These are phyloP conservation scores for Melieria omissa DNA, from an alignment of 2,888 invertebrate genomes.

Conservation along the genomic window DNA sequence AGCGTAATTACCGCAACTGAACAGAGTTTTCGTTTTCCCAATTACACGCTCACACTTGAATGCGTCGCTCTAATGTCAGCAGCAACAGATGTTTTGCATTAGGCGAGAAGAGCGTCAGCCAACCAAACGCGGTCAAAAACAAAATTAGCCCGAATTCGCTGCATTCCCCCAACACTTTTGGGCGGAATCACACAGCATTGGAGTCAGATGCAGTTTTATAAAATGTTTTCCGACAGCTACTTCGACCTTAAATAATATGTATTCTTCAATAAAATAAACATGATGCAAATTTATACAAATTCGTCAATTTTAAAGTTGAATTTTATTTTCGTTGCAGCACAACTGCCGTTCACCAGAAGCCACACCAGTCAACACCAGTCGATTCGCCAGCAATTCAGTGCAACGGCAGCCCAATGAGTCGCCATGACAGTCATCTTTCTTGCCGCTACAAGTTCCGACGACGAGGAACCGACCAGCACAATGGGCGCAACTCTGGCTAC, in stretches of 20 bases:
- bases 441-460: constrained; percentile 43
- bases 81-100: constrained; percentile 22
- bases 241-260: too few species aligned
- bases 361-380: too few species aligned
- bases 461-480: constrained; percentile 29
- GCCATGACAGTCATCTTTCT: constrained; percentile 37
- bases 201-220: too few species aligned
- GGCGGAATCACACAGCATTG: too few species aligned
- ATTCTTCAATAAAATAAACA: too few species aligned
- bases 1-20: neutral
- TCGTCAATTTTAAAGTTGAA: too few species aligned
- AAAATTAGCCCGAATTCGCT: too few species aligned
- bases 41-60: neutral
- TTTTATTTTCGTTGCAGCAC: too few species aligned
- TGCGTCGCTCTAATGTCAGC: neutral
- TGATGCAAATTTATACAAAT: too few species aligned
- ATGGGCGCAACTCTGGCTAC: neutral
- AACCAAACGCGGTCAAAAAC: constrained; percentile 10
- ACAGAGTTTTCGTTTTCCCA: neutral
- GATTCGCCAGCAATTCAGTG: neutral
- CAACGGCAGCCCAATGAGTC: constrained; percentile 37
- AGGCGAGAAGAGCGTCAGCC: neutral
- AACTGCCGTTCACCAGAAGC: too few species aligned
- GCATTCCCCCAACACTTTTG: too few species aligned
- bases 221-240: too few species aligned